Conservation (phyloP, 64 coral and sea anemone species). For the Acropora tenuis region DNA sequence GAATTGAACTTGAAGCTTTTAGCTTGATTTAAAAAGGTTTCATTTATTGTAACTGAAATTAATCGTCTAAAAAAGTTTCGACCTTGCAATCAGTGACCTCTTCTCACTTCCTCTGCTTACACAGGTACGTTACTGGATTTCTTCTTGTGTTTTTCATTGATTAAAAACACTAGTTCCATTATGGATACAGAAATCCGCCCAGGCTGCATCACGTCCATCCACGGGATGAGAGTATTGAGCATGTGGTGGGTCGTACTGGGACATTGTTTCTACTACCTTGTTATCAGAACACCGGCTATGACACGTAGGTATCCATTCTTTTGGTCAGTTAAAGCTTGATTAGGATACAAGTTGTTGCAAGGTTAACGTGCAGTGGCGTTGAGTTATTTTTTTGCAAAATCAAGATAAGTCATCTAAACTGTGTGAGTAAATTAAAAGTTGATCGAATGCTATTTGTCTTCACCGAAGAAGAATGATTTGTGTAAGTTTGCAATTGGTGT, state of each 20-base stretch:
- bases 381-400: too few species aligned
- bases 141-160: slow-evolving; percentile 51
- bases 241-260: slow-evolving; percentile 94
- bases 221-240: slow-evolving; percentile 83
- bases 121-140: slow-evolving; percentile 23
- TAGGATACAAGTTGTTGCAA: too few species aligned
- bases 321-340: not conserved
- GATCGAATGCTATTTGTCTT: too few species aligned
- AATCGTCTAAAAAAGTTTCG: too few species aligned
- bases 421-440: too few species aligned
- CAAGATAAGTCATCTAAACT: too few species aligned
- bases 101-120: not conserved
- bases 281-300: not conserved
- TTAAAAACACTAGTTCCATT: slow-evolving; percentile 35
- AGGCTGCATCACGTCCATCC: slow-evolving; percentile 75
- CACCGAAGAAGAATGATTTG: too few species aligned
- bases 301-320: not conserved
- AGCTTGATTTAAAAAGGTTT: not conserved
- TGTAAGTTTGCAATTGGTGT: too few species aligned
- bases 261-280: slow-evolving; percentile 32
- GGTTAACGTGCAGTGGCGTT: too few species aligned
- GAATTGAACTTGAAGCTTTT: not conserved
- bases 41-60: not conserved
- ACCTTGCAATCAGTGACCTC: not conserved
- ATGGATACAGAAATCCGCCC: slow-evolving; percentile 77